Percentiles rank a stretch among this genome's conserved stretches.
Evolutionary conservation across 1,140 invertebrate genomes (phyloP).

Genomic region (Zaprionus camerounensis): DNA sequence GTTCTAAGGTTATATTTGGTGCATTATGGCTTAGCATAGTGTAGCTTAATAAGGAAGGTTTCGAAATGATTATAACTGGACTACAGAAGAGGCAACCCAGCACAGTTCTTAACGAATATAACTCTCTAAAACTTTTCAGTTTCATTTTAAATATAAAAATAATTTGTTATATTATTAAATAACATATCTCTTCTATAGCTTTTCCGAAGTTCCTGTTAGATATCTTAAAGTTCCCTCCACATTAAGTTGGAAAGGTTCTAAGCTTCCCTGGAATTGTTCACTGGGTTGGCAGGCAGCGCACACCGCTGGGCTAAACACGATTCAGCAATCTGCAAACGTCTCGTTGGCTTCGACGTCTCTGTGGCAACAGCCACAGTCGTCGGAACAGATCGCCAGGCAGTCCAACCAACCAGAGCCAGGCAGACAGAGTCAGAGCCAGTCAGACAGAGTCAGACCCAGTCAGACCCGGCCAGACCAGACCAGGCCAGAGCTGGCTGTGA

Average conservation of each 20-base stretch:
- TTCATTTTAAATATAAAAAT: too few species aligned
- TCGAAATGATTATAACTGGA: neutral
- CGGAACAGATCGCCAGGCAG: constrained; percentile 75
- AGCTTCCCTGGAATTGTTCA: constrained; percentile 57
- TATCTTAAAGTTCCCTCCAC: neutral
- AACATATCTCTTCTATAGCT: too few species aligned
- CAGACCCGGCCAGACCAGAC: constrained; percentile 36
- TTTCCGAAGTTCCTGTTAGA: too few species aligned
- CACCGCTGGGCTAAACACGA: constrained; percentile 79
- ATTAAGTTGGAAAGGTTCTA: neutral
- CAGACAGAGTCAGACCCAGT: constrained; percentile 45
- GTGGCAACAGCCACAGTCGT: constrained; percentile 34
- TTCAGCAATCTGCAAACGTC: constrained; percentile 77
- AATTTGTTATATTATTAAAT: too few species aligned
- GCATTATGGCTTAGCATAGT: neutral
- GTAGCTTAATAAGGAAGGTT: neutral
- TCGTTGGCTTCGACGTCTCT: constrained; percentile 67
- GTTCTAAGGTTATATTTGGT: neutral
- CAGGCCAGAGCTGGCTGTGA: constrained; percentile 28
- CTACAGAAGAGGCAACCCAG: neutral
- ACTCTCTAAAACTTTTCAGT: too few species aligned
- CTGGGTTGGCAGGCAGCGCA: constrained; percentile 50
- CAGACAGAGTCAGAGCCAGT: constrained; percentile 52
- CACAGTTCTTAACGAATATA: too few species aligned
- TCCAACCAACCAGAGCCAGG: constrained; percentile 35